Evolutionary conservation across 2,113 vertebrate genomes (phyloP).

Genomic region (Malurus elegans): DNA sequence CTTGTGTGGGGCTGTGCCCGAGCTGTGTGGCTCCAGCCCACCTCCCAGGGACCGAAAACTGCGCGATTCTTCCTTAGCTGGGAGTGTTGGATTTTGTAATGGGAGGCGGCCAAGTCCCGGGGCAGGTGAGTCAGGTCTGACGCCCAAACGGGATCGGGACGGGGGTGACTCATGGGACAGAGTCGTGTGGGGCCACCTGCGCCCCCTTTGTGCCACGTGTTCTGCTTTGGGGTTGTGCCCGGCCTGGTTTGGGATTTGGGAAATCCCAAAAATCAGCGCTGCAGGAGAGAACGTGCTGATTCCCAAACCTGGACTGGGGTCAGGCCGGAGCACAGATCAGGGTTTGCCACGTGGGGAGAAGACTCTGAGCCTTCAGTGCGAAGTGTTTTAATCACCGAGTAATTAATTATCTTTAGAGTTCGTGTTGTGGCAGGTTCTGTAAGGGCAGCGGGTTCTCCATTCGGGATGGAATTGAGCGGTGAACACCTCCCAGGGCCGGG

Average conservation of each 20-base stretch:
- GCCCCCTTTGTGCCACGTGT: accelerated
- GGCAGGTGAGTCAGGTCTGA: background rate
- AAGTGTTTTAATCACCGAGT: background rate
- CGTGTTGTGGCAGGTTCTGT: background rate
- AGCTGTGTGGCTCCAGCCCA: accelerated
- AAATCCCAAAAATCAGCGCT: background rate
- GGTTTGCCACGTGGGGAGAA: accelerated
- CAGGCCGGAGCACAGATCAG: accelerated
- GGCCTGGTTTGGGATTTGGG: background rate
- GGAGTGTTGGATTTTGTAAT: background rate
- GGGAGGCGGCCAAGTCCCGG: accelerated
- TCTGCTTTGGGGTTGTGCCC: background rate
- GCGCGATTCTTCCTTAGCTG: background rate
- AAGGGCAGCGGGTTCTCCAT: accelerated
- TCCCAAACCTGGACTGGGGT: background rate
- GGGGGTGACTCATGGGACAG: background rate
- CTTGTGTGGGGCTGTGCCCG: background rate
- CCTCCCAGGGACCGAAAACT: background rate
- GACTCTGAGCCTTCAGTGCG: background rate
- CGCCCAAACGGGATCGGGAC: background rate
- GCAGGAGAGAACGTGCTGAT: background rate
- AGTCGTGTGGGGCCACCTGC: accelerated
- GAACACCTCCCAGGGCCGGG: background rate
- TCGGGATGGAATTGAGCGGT: accelerated
- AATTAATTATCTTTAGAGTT: background rate